Evolutionary conservation across 2,113 vertebrate genomes (phyloP), one percentile per base, ranked within the genome.

Genomic region (Elephantulus edwardii): DNA sequence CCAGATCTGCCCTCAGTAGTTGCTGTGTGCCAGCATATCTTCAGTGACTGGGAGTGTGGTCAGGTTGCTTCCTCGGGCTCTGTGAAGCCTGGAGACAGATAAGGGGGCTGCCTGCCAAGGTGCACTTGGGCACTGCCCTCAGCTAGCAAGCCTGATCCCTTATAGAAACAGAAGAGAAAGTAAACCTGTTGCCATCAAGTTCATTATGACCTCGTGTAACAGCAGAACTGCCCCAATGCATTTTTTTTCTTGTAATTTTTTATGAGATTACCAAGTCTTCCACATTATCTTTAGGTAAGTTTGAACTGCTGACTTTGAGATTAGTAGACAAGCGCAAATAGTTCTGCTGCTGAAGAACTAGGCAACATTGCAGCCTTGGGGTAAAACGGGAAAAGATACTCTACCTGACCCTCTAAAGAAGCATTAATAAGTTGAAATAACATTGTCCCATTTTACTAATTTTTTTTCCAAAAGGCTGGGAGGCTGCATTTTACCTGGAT

Each of bases 401-500:
- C 33, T 58, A 68, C 33, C 38, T 33, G 42, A 76, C 52, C 58
- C 38, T 86, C 68, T 85, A 58, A 68, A 71, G 33, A 79, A 84
- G 24, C 66, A 50, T 52, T 83, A 83, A 66, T 71, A 91, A 72
- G 54, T 42, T 66, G 42, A 88, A 91, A 17, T 81, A 66, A 85
- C n/a, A 4, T 71, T 66, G 30, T 30, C 11, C 88, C 52, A 83
- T 74, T 80, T 93, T 87, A 90, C 46, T 83, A 20, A 83, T 62
- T 54, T 88, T 95, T 96, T 76, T 33, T 71, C 50, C 28, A 75
- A 89, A 91, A 76, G 78, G 3, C 76, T 72, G 35, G 78, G n/a
- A 92, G 62, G 70, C 26, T 85, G 5, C 24, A 50, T 90, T 93
- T 91, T 56, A 91, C 48, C 58, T 89, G 66, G 35, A 89, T 85